Conservation (phyloP, 2,113 vertebrate species). For the Brachyhypopomus gauderio region DNA sequence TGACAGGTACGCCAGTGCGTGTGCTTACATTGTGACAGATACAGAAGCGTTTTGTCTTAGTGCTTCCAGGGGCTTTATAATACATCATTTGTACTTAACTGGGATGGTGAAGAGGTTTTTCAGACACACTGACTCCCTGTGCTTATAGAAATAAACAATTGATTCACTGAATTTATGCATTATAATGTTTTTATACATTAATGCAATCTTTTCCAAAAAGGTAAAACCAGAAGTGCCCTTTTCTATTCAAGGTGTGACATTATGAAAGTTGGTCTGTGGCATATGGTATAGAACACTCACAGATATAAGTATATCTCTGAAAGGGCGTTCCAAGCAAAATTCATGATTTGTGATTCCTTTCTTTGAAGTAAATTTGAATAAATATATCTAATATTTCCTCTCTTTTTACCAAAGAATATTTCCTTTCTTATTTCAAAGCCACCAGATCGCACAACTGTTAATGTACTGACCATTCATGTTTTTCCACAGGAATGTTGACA, state of each 20-base stretch:
- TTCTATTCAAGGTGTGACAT: conserved; percentile 9
- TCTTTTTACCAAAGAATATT: background rate
- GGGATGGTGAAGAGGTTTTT: background rate
- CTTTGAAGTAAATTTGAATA: conserved; percentile 4
- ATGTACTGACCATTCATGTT: background rate
- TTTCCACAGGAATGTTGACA: background rate
- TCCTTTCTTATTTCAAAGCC: background rate
- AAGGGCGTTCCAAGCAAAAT: background rate
- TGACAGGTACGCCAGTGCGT: conserved; percentile 67
- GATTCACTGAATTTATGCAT: background rate
- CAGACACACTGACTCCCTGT: background rate
- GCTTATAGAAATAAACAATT: background rate
- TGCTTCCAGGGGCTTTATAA: background rate
- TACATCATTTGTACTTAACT: background rate
- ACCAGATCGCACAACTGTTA: background rate
- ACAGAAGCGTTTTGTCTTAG: background rate
- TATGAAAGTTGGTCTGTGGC: background rate
- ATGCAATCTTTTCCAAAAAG: background rate
- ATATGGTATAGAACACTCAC: background rate
- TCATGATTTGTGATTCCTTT: background rate
- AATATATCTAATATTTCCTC: background rate
- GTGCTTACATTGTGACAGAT: conserved; percentile 34
- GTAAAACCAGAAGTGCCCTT: background rate
- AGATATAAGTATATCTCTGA: background rate
- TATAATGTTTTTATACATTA: background rate